A percentile compares a stretch with the other conserved stretches of the same genome.
Conservation (phyloP, 1,140 invertebrate species). For the Monomorium pharaonis region DNA sequence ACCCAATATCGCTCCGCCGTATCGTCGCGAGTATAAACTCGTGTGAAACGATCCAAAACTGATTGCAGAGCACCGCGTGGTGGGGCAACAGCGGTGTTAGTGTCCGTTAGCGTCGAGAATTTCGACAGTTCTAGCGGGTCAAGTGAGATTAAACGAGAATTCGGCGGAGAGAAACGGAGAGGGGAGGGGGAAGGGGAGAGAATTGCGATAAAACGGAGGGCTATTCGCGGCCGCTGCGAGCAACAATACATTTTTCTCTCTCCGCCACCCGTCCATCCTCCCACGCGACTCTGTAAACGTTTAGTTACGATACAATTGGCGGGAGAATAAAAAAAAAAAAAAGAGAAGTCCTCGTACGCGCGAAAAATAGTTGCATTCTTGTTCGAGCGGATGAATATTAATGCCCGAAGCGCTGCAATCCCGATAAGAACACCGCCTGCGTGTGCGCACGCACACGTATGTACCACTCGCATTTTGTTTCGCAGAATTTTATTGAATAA, state of each 20-base stretch:
- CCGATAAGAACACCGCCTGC: background rate
- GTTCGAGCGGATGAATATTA: slow-evolving; percentile 17
- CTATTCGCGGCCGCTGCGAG: slow-evolving; percentile 52
- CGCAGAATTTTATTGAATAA: slow-evolving; percentile 15
- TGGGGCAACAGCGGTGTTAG: slow-evolving; percentile 30
- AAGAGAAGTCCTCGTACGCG: background rate
- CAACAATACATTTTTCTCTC: slow-evolving; percentile 63
- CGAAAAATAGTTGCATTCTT: slow-evolving; percentile 1
- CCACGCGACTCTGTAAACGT: slow-evolving; percentile 52
- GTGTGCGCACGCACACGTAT: background rate
- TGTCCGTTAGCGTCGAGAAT: slow-evolving; percentile 57
- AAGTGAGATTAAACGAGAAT: slow-evolving; percentile 70
- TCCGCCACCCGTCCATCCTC: slow-evolving; percentile 8
- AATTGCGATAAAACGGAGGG: slow-evolving; percentile 38
- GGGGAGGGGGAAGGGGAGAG: background rate
- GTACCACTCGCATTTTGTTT: background rate
- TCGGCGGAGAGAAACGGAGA: slow-evolving; percentile 31
- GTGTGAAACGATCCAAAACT: slow-evolving; percentile 47
- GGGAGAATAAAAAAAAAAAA: background rate
- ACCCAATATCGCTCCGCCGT: slow-evolving; percentile 17
- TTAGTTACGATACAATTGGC: slow-evolving; percentile 49
- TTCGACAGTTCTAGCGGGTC: slow-evolving; percentile 58
- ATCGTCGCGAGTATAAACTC: slow-evolving; percentile 45
- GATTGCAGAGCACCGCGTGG: slow-evolving; percentile 38
- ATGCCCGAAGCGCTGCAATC: background rate